A percentile compares a stretch with the other conserved stretches of the same genome.
Evolutionary conservation across 2,888 invertebrate genomes (phyloP).

Genomic region (Epirrhoe tristata): DNA sequence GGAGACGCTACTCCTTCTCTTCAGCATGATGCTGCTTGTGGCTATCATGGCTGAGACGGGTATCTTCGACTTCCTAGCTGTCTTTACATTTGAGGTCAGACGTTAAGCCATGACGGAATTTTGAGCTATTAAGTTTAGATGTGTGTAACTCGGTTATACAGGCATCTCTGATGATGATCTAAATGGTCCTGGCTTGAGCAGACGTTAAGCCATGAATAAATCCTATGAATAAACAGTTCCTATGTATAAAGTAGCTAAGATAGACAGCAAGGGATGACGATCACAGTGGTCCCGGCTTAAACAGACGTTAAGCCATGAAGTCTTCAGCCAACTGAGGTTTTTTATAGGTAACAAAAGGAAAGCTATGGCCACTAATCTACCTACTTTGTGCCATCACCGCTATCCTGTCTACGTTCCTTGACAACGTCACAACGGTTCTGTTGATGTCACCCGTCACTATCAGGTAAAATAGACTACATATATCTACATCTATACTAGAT

Average conservation of each 20-base stretch:
- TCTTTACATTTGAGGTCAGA: slow-evolving; percentile 89
- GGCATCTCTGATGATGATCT: too few species aligned
- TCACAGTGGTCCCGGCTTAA: too few species aligned
- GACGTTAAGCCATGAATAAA: too few species aligned
- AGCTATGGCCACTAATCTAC: slow-evolving; percentile 93
- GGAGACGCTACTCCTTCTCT: slow-evolving; percentile 91
- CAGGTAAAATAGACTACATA: slow-evolving; percentile 73
- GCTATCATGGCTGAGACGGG: slow-evolving; percentile 95
- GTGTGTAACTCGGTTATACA: not conserved
- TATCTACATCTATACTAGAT: too few species aligned
- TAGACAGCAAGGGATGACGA: too few species aligned
- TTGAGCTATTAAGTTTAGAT: too few species aligned
- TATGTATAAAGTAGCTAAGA: too few species aligned
- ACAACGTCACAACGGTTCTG: slow-evolving; percentile 95
- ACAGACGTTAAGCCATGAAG: too few species aligned
- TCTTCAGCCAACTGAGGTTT: too few species aligned
- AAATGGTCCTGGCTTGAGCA: too few species aligned
- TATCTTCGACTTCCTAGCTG: slow-evolving; percentile 93
- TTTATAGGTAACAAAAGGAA: slow-evolving; percentile 90
- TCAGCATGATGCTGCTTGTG: slow-evolving; percentile 96
- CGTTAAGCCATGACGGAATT: not conserved
- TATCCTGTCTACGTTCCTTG: slow-evolving; percentile 92
- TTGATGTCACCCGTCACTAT: slow-evolving; percentile 96
- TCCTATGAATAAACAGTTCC: too few species aligned
- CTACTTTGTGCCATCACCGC: slow-evolving; percentile 92